These are phyloP conservation scores for Cyphomyrus plagiostoma DNA, from an alignment of 2,113 vertebrate species.

Conservation along the genomic window DNA sequence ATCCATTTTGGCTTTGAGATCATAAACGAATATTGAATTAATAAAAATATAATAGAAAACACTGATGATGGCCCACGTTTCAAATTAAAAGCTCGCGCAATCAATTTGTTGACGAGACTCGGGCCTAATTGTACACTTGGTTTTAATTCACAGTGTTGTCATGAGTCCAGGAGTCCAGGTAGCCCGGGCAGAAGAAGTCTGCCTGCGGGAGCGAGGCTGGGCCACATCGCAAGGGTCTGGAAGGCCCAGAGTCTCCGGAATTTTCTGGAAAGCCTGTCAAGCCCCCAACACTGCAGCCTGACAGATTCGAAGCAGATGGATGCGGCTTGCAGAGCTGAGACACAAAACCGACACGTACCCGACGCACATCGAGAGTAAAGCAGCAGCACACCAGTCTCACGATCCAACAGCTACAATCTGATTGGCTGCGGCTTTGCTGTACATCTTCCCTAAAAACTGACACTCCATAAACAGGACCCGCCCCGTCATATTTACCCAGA, in stretches of 20 bases:
- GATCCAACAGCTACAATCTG: not conserved
- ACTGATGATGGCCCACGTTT: not conserved
- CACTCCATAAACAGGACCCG: not conserved
- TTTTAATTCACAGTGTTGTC: not conserved
- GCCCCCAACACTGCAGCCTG: not conserved
- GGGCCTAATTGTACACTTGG: not conserved
- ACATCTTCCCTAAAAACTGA: not conserved
- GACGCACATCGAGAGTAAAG: not conserved
- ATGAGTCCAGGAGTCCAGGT: not conserved
- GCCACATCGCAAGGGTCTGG: not conserved
- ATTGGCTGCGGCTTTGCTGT: not conserved
- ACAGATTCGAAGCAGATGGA: conserved; percentile 11
- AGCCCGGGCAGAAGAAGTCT: not conserved
- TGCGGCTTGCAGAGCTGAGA: too few relatives aligned
- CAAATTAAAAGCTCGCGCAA: not conserved
- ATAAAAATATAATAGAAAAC: not conserved
- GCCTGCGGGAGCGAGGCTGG: not conserved
- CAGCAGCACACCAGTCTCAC: not conserved
- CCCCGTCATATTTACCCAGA: not conserved
- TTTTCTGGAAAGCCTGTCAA: not conserved
- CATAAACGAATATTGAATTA: not conserved
- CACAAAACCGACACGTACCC: not conserved
- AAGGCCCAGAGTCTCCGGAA: not conserved
- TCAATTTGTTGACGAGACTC: not conserved
- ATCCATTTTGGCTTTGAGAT: not conserved